Percentiles rank a stretch among this genome's conserved stretches.
These are phyloP conservation scores for Planococcus citri DNA, from an alignment of 1,140 invertebrate genomes.

Conservation along the genomic window DNA sequence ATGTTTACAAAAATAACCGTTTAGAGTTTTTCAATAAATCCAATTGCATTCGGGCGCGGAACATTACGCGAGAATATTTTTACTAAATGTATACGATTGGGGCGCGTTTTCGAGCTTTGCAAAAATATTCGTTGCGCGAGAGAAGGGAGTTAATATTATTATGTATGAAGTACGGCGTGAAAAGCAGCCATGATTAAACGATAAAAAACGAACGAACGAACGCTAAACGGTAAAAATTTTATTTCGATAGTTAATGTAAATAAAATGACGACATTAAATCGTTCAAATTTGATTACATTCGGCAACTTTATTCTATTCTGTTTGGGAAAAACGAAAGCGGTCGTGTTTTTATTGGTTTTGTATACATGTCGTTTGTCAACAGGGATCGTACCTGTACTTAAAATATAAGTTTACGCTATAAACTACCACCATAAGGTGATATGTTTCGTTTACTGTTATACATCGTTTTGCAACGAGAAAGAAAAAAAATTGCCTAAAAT, in stretches of 20 bases:
- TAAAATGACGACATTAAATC: slow-evolving; percentile 7
- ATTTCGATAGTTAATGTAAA: slow-evolving; percentile 8
- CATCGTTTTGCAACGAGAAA: no score
- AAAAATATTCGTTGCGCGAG: background rate
- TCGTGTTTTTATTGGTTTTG: slow-evolving; percentile 1
- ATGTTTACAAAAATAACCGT: slow-evolving; percentile 3
- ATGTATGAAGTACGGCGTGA: background rate
- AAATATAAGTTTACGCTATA: no score
- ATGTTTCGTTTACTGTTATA: no score
- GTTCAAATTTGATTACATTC: background rate
- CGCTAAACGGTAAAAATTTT: background rate
- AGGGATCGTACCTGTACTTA: no score
- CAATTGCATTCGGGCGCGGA: background rate
- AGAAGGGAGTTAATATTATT: background rate
- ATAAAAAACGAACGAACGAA: background rate
- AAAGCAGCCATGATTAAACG: background rate
- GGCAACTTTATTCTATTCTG: background rate
- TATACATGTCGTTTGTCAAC: background rate
- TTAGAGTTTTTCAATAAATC: background rate
- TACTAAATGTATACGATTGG: background rate
- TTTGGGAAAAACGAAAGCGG: background rate
- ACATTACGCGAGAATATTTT: background rate
- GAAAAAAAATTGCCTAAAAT: no score
- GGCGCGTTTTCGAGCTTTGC: background rate
- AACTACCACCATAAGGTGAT: no score